Conservation (phyloP, 2,797 vertebrate genomes). For the Chaenodraco wilsoni region DNA sequence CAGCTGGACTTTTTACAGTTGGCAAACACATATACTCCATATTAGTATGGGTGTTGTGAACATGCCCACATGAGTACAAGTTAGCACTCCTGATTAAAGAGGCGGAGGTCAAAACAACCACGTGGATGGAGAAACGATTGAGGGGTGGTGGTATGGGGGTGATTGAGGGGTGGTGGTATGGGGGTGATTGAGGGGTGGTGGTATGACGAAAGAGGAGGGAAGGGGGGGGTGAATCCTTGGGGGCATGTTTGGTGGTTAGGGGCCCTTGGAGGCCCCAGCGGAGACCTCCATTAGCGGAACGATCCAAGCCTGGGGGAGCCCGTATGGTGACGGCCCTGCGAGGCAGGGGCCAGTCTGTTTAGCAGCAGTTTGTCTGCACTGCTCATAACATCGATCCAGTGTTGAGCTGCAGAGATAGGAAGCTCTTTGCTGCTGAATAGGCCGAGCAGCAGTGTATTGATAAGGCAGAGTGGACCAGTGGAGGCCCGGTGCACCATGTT, state of each 20-base stretch:
- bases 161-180: slow-evolving; percentile 48
- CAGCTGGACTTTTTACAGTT: slow-evolving; percentile 47
- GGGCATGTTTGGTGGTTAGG: slow-evolving; percentile 75
- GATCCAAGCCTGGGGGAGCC: slow-evolving; percentile 72
- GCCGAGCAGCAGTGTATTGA: slow-evolving; percentile 62
- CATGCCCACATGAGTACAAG: slow-evolving; percentile 38
- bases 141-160: slow-evolving; percentile 50
- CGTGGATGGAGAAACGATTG: slow-evolving; percentile 52
- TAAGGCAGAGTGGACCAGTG: slow-evolving; percentile 59
- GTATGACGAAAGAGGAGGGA: slow-evolving; percentile 47
- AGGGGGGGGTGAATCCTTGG: slow-evolving; percentile 56
- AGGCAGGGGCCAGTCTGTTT: slow-evolving; percentile 71
- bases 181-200: slow-evolving; percentile 41
- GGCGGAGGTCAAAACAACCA: slow-evolving; percentile 53
- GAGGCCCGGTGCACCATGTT: slow-evolving; percentile 68
- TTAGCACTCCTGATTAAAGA: slow-evolving; percentile 62
- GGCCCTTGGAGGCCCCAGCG: slow-evolving; percentile 67
- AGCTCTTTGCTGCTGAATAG: slow-evolving; percentile 76
- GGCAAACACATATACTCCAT: slow-evolving; percentile 22
- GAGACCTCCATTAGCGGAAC: slow-evolving; percentile 82
- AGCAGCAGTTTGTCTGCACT: slow-evolving; percentile 75
- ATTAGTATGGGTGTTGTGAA: slow-evolving; percentile 18
- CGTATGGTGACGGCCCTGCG: slow-evolving; percentile 46
- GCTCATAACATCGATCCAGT: slow-evolving; percentile 76
- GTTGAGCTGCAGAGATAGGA: slow-evolving; percentile 63